Conservation (phyloP, 2,888 invertebrate genomes). For the Agrochola lychnidis region DNA sequence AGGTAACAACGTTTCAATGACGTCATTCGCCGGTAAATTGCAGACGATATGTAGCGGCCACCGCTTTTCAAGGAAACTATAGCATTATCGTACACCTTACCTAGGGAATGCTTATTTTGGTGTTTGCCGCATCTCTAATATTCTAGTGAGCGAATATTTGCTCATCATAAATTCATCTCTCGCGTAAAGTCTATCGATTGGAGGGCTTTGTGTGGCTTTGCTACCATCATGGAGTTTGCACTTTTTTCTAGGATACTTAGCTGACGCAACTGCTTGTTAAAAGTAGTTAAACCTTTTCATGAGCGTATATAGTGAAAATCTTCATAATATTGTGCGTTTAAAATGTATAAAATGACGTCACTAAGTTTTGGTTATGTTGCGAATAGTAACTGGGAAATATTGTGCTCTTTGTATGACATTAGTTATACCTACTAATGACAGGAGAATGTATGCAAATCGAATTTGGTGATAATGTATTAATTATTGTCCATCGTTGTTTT, state of each 20-base stretch:
- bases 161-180: slow-evolving; percentile 52
- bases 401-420: too few relatives aligned
- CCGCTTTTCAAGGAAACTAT: not conserved
- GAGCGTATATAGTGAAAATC: too few relatives aligned
- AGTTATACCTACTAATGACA: too few relatives aligned
- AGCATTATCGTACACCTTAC: not conserved
- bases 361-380: not conserved
- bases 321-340: not conserved
- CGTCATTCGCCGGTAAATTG: not conserved
- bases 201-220: slow-evolving; percentile 15
- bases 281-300: not conserved
- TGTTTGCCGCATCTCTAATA: slow-evolving; percentile 25
- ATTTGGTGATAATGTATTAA: not conserved
- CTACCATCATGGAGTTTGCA: slow-evolving; percentile 22
- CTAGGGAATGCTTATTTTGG: slow-evolving; percentile 11
- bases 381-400: not conserved
- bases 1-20: not conserved
- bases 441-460: not conserved
- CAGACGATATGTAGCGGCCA: not conserved
- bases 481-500: not conserved
- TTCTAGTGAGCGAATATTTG: slow-evolving; percentile 17
- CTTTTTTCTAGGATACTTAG: slow-evolving; percentile 15
- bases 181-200: slow-evolving; percentile 38
- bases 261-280: not conserved
- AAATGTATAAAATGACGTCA: not conserved